A percentile compares a stretch with the other conserved stretches of the same genome.
These are phyloP conservation scores for Rotaria sp. DNA, from an alignment of 2,888 invertebrate genomes.

Conservation along the genomic window DNA sequence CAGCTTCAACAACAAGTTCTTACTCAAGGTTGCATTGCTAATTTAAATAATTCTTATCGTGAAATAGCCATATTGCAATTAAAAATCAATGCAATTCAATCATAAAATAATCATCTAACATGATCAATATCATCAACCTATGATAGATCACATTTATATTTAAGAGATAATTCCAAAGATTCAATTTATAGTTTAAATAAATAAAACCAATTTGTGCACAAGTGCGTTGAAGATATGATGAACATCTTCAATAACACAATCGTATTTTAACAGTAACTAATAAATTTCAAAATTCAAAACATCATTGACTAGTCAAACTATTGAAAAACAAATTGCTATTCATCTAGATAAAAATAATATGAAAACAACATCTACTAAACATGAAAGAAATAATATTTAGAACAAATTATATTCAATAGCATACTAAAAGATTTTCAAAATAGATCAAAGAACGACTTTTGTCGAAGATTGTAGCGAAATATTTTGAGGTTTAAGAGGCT, in stretches of 20 bases:
- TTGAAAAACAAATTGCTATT: background rate
- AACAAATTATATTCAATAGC: too few species aligned
- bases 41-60: slow-evolving; percentile 14
- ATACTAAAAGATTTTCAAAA: too few species aligned
- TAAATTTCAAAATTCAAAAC: slow-evolving; percentile 21
- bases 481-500: too few species aligned
- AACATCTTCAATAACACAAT: background rate
- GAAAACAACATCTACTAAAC: background rate
- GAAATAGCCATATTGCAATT: slow-evolving; percentile 16
- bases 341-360: background rate
- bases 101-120: background rate
- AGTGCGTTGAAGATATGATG: background rate
- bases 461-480: too few species aligned
- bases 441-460: too few species aligned
- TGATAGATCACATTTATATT: background rate
- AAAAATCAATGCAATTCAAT: background rate
- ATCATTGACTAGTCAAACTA: slow-evolving; percentile 26
- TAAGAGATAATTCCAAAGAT: background rate
- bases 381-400: background rate
- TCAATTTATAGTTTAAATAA: background rate
- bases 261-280: background rate
- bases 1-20: slow-evolving; percentile 23
- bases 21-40: slow-evolving; percentile 11
- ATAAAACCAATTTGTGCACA: background rate
- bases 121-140: too few species aligned